These are phyloP conservation scores for Agrypnus murinus DNA, from an alignment of 2,888 invertebrate genomes.

Conservation along the genomic window DNA sequence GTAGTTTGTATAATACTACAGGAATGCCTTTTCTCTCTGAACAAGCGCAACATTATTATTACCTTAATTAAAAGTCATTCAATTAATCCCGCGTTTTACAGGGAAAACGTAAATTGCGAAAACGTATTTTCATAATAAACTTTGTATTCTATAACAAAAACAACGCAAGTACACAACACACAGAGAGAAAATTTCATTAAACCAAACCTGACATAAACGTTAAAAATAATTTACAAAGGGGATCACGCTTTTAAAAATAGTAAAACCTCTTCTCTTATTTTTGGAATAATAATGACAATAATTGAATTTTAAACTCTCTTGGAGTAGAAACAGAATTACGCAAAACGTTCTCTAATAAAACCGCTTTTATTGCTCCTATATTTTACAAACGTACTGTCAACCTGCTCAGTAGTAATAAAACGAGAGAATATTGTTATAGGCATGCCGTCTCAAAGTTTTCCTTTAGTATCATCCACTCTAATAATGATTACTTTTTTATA, in stretches of 20 bases:
- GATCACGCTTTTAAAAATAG: slow-evolving; percentile 3
- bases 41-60: too few species aligned
- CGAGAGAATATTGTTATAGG: slow-evolving; percentile 29
- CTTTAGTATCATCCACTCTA: slow-evolving; percentile 17
- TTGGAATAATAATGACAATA: slow-evolving; percentile 25
- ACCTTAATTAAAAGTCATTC: too few species aligned
- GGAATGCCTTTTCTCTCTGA: too few species aligned
- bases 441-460: slow-evolving; percentile 18
- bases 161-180: too few species aligned
- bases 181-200: too few species aligned
- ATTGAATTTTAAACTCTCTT: background rate
- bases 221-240: slow-evolving; percentile 9
- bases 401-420: slow-evolving; percentile 31
- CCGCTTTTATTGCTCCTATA: slow-evolving; percentile 27
- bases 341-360: slow-evolving; percentile 38
- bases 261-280: slow-evolving; percentile 3
- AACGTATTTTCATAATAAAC: too few species aligned
- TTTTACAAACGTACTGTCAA: slow-evolving; percentile 36
- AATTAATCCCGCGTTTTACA: too few species aligned
- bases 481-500: slow-evolving; percentile 25
- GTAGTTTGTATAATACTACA: too few species aligned
- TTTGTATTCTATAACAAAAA: too few species aligned
- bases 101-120: too few species aligned
- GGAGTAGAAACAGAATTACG: slow-evolving; percentile 27
- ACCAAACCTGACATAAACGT: too few species aligned